A percentile compares a stretch with the other conserved stretches of the same genome.
Evolutionary conservation across 2,113 vertebrate genomes (phyloP).

Genomic region (Myotis yumanensis): DNA sequence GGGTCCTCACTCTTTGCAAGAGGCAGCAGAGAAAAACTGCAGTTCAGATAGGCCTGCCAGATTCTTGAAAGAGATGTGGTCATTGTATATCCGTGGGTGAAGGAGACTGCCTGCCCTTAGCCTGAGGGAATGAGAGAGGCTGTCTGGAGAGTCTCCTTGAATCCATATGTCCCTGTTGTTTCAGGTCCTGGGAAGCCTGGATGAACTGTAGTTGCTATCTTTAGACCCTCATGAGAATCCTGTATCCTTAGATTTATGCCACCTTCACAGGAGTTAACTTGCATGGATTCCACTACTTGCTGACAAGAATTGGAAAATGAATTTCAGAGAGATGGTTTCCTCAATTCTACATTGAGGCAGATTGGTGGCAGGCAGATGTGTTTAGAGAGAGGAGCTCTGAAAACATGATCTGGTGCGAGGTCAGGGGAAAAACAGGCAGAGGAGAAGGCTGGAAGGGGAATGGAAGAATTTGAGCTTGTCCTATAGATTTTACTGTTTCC

Average conservation of each 20-base stretch:
- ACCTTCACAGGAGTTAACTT: too few species aligned
- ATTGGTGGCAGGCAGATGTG: too few species aligned
- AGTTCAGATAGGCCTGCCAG: too few species aligned
- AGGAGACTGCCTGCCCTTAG: background rate
- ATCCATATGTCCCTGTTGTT: background rate
- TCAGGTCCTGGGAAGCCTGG: too few species aligned
- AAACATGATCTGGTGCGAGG: background rate
- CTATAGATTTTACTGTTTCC: background rate
- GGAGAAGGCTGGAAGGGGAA: background rate
- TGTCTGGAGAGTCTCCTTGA: background rate
- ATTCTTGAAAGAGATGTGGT: background rate
- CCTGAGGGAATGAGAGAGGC: background rate
- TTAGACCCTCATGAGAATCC: background rate
- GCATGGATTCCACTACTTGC: too few species aligned
- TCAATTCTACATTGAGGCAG: background rate
- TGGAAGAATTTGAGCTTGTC: background rate
- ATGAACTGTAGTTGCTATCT: background rate
- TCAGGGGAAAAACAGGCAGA: background rate
- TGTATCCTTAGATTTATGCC: background rate
- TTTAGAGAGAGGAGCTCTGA: background rate
- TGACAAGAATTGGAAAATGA: too few species aligned
- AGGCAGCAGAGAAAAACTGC: background rate
- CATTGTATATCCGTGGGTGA: background rate
- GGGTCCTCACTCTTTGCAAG: background rate
- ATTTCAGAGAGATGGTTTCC: background rate